Base-by-base conservation (phyloP, 2,797 vertebrate species). In the Neoniphon sammara region DNA sequence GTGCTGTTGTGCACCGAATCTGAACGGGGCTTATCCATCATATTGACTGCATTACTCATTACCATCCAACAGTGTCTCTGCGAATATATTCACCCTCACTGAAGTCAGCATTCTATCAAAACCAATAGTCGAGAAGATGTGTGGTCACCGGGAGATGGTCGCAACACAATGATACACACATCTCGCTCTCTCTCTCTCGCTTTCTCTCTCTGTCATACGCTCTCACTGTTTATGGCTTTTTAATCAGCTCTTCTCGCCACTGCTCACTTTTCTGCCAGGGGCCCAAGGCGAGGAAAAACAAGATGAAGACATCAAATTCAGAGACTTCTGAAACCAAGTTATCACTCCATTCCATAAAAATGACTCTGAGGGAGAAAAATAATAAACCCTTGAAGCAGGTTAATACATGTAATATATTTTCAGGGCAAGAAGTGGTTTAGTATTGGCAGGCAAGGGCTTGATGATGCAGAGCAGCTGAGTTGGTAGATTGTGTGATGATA, bases 31-130 rank as follows among this genome's bases (percentile, higher is more conserved):
- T 78, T 64, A 81, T 85, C 83, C 78, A 79, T 88, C 75, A 80
- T 89, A 89, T 90, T 74, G 85, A 87, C 85, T 78, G 82, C 72
- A 82, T 90, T 84, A 79, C 75, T 90, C 82, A 86, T 81, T 84
- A 81, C 86, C 85, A 87, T 67, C 64, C 67, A 30, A 61, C 46
- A 65, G 67, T 65, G 67, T 79, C 75, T 78, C 63, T n/a, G 44
- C 75, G 53, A 20, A 70, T 78, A 77, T 84, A 85, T 59, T 70
- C 70, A 69, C 53, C n/a, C 64, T 74, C 68, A 62, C 72, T 78
- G 77, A 70, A 73, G 76, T 72, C 72, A 59, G 77, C 27, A 9
- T 31, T 20, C 80, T 73, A 66, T 83, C 71, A 78, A 78, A 77
- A 70, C 66, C 42, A 73, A 81, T 70, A 64, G 80, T 70, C 77